Evolutionary conservation across 2,797 vertebrate species (phyloP), one percentile per base, ranked within the genome.

Genomic region (Octomys mimax): DNA sequence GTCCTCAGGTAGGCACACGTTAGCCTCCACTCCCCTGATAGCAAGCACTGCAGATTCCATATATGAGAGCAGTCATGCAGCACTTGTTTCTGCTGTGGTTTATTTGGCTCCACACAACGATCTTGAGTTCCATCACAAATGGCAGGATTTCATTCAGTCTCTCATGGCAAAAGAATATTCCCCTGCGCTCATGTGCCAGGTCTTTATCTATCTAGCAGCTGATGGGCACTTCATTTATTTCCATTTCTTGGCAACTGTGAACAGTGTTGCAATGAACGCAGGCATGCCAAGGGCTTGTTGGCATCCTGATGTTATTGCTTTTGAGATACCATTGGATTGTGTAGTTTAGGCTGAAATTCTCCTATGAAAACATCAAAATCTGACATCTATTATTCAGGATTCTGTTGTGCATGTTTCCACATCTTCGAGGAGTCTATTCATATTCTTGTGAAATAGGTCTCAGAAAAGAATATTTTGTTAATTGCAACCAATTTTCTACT

Each of bases 11-110:
- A 18, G 18, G 73, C 12, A 8, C 26, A 13, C 7, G 3, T 2
- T 16, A 52, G 0, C 19, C 66, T 5, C 7, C 28, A 7, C 6
- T 42, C 36, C 39, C 84, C 18, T 33, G 26, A 2, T 2, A 49
- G 16, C 28, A 59, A 4, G 1, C 62, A 5, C 36, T 46, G 16
- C 6, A 46, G 0, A 59, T 31, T 49, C 24, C 16, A 36, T 7
- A 6, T 0, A 1, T 83, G 22, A 49, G 5, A 36, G 36, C 61
- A 1, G 64, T 5, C 54, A 31, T 7, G 5, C 26, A 3, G 11
- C 28, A 16, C 28, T 80, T 61, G 1, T 62, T 71, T 46, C 18
- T 59, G 19, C 61, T 1, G 4, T 16, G 28, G 7, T 26, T 57
- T 33, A 36, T 33, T 49, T 70, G 5, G 4, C 6, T 71, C 46